Evolutionary conservation across 2,888 invertebrate species (phyloP).

Genomic region (Xanthia icteritia): DNA sequence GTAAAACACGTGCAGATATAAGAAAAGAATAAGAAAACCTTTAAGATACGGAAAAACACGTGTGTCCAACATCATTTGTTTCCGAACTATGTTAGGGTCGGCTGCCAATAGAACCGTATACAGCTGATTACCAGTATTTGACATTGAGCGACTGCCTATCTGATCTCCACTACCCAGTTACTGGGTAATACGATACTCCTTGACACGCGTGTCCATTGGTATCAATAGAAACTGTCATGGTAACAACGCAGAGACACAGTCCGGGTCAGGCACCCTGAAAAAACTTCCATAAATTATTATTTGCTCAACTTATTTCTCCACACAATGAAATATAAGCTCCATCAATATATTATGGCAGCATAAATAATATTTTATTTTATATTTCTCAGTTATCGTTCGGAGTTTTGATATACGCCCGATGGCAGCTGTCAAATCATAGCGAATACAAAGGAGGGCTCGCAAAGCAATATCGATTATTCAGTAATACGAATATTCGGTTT

Average conservation of each 20-base stretch:
- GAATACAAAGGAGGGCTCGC: constrained; percentile 49
- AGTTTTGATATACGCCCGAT: constrained; percentile 58
- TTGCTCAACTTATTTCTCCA: constrained; percentile 12
- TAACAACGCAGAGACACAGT: not conserved
- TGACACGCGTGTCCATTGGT: not conserved
- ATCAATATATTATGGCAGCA: constrained; percentile 36
- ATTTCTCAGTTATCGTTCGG: constrained; percentile 38
- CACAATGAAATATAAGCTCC: constrained; percentile 22
- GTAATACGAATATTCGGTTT: constrained; percentile 54
- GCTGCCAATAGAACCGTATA: not conserved
- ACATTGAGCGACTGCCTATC: not conserved
- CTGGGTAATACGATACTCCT: not conserved
- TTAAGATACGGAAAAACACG: not conserved
- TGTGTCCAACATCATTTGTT: not conserved
- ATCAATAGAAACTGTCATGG: not conserved
- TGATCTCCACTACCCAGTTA: not conserved
- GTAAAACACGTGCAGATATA: not conserved
- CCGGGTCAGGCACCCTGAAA: not conserved
- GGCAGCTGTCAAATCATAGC: constrained; percentile 64
- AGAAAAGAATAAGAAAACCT: not conserved
- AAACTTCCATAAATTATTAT: not conserved
- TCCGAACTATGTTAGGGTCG: not conserved
- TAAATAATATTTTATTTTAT: constrained; percentile 56
- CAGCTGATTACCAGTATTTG: too few species aligned
- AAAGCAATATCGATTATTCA: constrained; percentile 59